Conservation (phyloP, 2,113 vertebrate species). For the Rallus limicola region DNA sequence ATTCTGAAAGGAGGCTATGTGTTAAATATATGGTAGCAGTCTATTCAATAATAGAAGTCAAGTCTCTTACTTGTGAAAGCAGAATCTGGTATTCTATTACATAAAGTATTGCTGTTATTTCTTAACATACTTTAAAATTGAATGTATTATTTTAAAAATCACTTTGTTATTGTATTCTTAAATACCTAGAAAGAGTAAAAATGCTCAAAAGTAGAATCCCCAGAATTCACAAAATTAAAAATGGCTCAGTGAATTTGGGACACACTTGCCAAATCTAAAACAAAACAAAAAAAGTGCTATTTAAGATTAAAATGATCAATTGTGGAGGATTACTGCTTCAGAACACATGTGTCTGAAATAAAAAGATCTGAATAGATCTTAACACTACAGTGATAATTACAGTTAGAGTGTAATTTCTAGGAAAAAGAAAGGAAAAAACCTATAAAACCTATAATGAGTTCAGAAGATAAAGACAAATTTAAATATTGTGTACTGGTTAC, state of each 20-base stretch:
- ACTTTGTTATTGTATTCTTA: background rate
- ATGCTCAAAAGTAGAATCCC: background rate
- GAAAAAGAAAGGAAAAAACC: background rate
- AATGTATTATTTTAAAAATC: slow-evolving; percentile 2
- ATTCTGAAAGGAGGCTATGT: slow-evolving; percentile 47
- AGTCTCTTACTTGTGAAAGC: background rate
- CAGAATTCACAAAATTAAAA: background rate
- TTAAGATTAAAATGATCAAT: slow-evolving; percentile 1
- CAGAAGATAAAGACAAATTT: background rate
- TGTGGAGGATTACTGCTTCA: background rate
- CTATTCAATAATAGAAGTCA: slow-evolving; percentile 36
- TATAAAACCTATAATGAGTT: background rate
- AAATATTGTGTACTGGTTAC: background rate
- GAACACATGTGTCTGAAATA: background rate
- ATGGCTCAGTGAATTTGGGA: background rate
- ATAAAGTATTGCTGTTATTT: slow-evolving; percentile 38
- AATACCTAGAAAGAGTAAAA: background rate
- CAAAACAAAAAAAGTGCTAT: background rate
- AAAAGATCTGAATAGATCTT: background rate
- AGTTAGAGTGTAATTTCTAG: background rate
- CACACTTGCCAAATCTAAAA: background rate
- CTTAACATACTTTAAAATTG: slow-evolving; percentile 3
- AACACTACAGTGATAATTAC: background rate
- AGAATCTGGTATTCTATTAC: slow-evolving; percentile 18
- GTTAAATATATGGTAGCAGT: slow-evolving; percentile 43